phyloP scores from a whole-genome alignment of 1,140 invertebrate species.

The Myzus persicae region DNA sequence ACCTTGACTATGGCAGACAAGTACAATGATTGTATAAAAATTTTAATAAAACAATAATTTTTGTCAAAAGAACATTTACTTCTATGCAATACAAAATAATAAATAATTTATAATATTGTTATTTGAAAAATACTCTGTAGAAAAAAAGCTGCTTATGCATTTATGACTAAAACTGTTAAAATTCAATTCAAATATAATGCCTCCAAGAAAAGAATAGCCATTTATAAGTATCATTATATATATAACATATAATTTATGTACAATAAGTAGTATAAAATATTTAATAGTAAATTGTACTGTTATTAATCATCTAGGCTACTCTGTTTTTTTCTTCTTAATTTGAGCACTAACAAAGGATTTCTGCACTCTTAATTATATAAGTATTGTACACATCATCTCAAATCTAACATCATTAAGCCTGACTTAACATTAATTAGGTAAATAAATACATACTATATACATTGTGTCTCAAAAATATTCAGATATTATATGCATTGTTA shows the following conservation, averaged over 20 bases:
- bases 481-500: not conserved
- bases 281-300: slow-evolving; percentile 55
- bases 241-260: slow-evolving; percentile 45
- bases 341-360: slow-evolving; percentile 44
- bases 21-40: not conserved
- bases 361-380: slow-evolving; percentile 22
- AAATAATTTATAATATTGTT: not conserved
- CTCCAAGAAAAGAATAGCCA: slow-evolving; percentile 28
- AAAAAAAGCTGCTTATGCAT: slow-evolving; percentile 26
- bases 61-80: not conserved
- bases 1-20: not conserved
- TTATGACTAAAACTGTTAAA: slow-evolving; percentile 2
- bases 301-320: slow-evolving; percentile 54
- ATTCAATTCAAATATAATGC: slow-evolving; percentile 37
- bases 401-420: slow-evolving; percentile 1
- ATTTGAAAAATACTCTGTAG: slow-evolving; percentile 55
- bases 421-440: not conserved
- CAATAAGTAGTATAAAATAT: slow-evolving; percentile 48
- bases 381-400: slow-evolving; percentile 2
- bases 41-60: slow-evolving; percentile 11
- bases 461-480: slow-evolving; percentile 9
- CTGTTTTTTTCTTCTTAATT: slow-evolving; percentile 41
- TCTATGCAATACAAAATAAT: slow-evolving; percentile 35
- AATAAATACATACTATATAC: slow-evolving; percentile 9
- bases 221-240: slow-evolving; percentile 12